These are phyloP conservation scores for Paramuricea clavata DNA, from an alignment of 92 coral and sea anemone genomes.

Conservation along the genomic window DNA sequence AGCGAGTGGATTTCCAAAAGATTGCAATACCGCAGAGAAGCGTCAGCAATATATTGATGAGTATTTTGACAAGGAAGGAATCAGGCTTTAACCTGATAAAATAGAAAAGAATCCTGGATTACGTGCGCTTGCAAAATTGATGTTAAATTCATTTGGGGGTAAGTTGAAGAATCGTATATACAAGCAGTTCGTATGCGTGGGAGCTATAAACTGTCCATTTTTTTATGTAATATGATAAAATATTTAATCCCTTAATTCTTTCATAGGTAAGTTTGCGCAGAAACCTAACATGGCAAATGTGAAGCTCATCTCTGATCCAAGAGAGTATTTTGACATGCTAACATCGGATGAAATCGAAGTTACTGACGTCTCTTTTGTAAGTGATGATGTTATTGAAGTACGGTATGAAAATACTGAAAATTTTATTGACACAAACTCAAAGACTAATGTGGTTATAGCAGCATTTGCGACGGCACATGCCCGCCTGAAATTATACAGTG, in stretches of 20 bases:
- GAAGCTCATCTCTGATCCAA: not conserved
- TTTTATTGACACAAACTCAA: not conserved
- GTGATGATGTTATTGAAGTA: not conserved
- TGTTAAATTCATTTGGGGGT: too few species aligned
- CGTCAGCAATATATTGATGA: too few species aligned
- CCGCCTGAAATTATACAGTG: not conserved
- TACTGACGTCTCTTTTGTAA: not conserved
- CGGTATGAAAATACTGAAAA: not conserved
- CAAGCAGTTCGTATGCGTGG: too few species aligned
- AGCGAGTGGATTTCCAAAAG: too few species aligned
- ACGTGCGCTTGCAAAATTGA: too few species aligned
- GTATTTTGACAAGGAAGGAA: too few species aligned
- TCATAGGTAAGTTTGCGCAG: not conserved
- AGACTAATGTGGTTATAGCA: not conserved
- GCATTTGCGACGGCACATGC: constrained; percentile 1
- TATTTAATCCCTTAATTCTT: not conserved
- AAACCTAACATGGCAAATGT: constrained; percentile 37
- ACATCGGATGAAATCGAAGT: not conserved
- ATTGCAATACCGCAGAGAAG: too few species aligned
- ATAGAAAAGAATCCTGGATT: too few species aligned
- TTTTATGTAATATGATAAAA: too few species aligned
- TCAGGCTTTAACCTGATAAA: too few species aligned
- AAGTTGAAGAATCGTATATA: too few species aligned
- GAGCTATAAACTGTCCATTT: too few species aligned
- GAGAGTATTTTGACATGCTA: not conserved